Evolutionary conservation across 2,797 vertebrate genomes (phyloP), one percentile per base, ranked within the genome.

Genomic region (Melanitta fusca): DNA sequence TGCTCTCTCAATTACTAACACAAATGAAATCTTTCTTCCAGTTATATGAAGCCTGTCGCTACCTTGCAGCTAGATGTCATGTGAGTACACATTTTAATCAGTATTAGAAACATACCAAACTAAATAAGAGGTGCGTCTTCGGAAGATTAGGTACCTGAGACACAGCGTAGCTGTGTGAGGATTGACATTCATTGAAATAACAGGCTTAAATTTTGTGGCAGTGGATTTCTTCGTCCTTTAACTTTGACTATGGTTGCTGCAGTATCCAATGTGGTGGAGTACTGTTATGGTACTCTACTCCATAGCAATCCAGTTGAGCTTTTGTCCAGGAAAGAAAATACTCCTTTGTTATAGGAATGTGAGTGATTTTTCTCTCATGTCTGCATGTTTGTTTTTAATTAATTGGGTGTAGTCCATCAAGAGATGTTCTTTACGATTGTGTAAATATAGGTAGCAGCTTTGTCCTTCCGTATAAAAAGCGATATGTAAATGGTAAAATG

Each of bases 1-100:
- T 2, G 0, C 24, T 77, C 2, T 70, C 9, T 72, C 66, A 64
- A 1, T 73, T 70, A 68, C 8, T 53, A 49, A 49, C 19, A 8
- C 4, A 6, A 60, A 3, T 91, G 36, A 73, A 94, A 82, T 39
- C 84, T 98, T 69, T 97, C 92, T 89, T 93, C 83, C 97, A 99
- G 99, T 86, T 99, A 54, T 99, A 99, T 93, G 99, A 99, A 96
- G 99, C 99, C 1, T 99, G 99, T 97, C 99, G 99, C 94, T 99
- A 99, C 98, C 99, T 99, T 96, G 99, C 99, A 97, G 99, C 99
- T 94, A 98, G 99, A 97, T 99, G 99, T 97, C 99, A 99, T 62
- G 99, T 99, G 97, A 99, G 99, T 99, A 95, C 92, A 45, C 4
- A 1, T 75, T 85, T 88, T 49, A 39, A 68, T 66, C n/a, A 68